Conservation (phyloP, 2,113 vertebrate species). For the Lophura nycthemera region DNA sequence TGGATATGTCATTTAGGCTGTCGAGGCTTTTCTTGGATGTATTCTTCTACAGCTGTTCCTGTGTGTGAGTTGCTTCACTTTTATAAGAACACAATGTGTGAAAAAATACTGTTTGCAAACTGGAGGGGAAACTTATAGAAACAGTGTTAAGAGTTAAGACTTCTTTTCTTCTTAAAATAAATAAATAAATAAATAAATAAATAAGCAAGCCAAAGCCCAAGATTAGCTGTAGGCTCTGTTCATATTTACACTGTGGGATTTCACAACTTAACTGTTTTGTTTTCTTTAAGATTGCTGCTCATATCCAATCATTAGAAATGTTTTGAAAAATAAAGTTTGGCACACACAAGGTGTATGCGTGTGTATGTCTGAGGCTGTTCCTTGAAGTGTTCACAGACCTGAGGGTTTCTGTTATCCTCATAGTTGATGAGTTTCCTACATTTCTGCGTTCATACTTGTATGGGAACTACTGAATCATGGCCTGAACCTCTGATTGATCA, state of each 20-base stretch:
- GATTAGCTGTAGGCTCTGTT: constrained; percentile 27
- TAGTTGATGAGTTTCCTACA: rapidly evolving
- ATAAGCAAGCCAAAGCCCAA: constrained; percentile 47
- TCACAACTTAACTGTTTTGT: constrained; percentile 24
- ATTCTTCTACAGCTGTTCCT: constrained; percentile 56
- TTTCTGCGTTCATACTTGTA: rapidly evolving
- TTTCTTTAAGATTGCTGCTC: constrained; percentile 49
- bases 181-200: too few relatives aligned
- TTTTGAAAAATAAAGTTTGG: constrained; percentile 74
- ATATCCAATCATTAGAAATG: constrained; percentile 55
- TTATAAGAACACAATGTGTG: constrained; percentile 38
- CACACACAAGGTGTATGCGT: background rate
- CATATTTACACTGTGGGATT: constrained; percentile 44
- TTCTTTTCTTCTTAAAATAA: constrained; percentile 20
- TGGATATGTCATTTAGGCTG: constrained; percentile 38
- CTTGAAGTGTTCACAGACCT: too few relatives aligned
- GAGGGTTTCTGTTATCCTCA: rapidly evolving
- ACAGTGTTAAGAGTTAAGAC: background rate
- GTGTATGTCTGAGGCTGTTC: background rate
- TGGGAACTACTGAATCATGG: too few relatives aligned
- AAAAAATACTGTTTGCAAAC: constrained; percentile 13
- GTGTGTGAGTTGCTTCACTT: constrained; percentile 19
- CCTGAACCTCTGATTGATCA: too few relatives aligned
- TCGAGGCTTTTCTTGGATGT: constrained; percentile 10
- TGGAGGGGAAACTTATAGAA: background rate